These are phyloP conservation scores for Hermaeophaga mercurialis DNA, from an alignment of 2,888 invertebrate genomes.

Conservation along the genomic window DNA sequence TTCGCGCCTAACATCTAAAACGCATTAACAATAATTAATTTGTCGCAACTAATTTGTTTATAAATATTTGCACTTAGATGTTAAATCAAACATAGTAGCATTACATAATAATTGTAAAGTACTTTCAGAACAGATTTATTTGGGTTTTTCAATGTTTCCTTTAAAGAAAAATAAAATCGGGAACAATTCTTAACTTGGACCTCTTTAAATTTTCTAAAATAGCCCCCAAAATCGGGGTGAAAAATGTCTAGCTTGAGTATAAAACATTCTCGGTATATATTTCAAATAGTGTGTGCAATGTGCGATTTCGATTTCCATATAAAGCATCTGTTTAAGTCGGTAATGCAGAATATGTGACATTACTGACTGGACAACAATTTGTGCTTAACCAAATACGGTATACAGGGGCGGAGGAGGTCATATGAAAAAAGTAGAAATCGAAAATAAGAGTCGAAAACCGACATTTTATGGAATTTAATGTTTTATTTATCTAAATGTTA, in stretches of 20 bases:
- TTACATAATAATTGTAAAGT: too few relatives aligned
- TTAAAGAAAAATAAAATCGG: too few relatives aligned
- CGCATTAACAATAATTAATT: not conserved
- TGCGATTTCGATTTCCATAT: not conserved
- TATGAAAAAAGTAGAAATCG: not conserved
- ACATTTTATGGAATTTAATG: too few relatives aligned
- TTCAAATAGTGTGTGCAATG: not conserved
- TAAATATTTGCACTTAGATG: not conserved
- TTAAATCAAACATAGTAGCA: too few relatives aligned
- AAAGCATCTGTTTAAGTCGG: slow-evolving; percentile 13
- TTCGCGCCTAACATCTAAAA: not conserved
- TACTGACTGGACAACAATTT: slow-evolving; percentile 6
- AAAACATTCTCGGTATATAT: too few relatives aligned
- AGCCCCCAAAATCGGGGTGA: not conserved
- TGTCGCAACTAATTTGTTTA: too few relatives aligned
- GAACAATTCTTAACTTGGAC: too few relatives aligned
- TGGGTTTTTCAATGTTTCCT: too few relatives aligned
- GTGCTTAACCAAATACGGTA: slow-evolving; percentile 9
- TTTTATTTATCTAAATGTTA: too few relatives aligned
- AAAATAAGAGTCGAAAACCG: not conserved
- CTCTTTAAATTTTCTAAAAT: too few relatives aligned
- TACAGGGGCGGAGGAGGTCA: slow-evolving; percentile 10
- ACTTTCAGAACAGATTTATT: too few relatives aligned
- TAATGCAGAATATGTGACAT: slow-evolving; percentile 14
- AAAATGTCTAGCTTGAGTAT: too few relatives aligned